Conservation (phyloP, 2,797 vertebrate species). For the Poliocrania exsul region DNA sequence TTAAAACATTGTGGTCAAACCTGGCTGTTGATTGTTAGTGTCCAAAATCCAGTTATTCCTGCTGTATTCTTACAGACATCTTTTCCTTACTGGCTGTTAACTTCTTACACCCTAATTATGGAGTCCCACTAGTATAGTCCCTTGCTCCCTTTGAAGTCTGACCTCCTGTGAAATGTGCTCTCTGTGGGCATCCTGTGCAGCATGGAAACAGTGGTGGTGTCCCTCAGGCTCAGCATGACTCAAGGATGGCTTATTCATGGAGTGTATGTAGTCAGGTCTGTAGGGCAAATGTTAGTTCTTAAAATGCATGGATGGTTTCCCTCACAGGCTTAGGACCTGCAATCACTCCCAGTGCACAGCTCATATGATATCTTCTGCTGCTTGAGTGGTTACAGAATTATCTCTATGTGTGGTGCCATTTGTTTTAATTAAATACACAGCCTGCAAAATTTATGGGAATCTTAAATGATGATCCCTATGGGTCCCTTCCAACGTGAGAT, state of each 20-base stretch:
- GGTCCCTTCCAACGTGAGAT: background rate
- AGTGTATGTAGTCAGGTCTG: background rate
- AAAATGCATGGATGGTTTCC: background rate
- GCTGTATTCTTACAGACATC: background rate
- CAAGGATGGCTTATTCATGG: background rate
- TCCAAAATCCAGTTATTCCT: background rate
- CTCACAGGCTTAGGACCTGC: background rate
- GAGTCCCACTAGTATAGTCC: background rate
- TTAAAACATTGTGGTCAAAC: background rate
- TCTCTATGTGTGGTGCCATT: background rate
- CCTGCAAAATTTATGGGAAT: background rate
- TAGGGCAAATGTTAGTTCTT: background rate
- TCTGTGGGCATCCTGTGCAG: background rate
- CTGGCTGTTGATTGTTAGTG: background rate
- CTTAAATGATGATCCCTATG: background rate
- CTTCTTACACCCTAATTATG: background rate
- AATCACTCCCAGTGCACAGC: background rate
- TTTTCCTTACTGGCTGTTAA: background rate
- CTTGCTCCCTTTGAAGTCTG: background rate
- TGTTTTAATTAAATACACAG: background rate
- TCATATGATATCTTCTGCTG: fast-evolving
- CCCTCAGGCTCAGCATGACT: background rate
- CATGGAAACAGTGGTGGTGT: background rate
- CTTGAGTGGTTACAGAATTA: background rate
- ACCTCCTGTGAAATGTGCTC: background rate